Evolutionary conservation across 2,113 vertebrate genomes (phyloP).

Genomic region (Microtus ochrogaster): DNA sequence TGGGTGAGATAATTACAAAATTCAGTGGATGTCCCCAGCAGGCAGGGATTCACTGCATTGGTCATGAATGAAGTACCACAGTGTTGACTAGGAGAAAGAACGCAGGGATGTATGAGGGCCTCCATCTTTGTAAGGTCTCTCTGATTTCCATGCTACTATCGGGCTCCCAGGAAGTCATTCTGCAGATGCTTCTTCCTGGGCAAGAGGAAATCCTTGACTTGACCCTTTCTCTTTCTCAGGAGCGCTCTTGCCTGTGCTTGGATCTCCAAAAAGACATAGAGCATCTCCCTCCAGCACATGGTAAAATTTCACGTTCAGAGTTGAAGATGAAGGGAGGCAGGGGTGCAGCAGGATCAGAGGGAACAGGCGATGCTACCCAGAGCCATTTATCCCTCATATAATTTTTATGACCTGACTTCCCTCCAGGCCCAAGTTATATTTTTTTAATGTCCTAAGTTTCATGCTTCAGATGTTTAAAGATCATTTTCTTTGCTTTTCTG

Average conservation of each 20-base stretch:
- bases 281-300: not conserved
- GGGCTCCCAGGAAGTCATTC: not conserved
- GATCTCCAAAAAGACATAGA: not conserved
- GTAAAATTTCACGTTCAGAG: not conserved
- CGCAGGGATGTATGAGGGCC: not conserved
- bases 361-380: not conserved
- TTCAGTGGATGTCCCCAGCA: not conserved
- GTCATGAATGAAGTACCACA: not conserved
- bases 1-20: not conserved
- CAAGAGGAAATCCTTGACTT: not conserved
- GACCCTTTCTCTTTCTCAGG: not conserved
- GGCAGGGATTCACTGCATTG: too few relatives aligned
- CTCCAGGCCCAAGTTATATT: not conserved
- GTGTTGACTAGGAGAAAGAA: not conserved
- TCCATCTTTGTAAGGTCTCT: not conserved
- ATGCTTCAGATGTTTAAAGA: slow-evolving; percentile 49
- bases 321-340: not conserved
- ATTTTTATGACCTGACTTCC: slow-evolving; percentile 34
- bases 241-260: not conserved
- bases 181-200: not conserved
- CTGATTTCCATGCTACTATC: not conserved
- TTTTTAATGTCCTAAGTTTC: not conserved
- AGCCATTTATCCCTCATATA: not conserved
- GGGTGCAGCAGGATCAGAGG: not conserved
- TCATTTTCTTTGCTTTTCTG: slow-evolving; percentile 53